Evolutionary conservation across 1,140 invertebrate genomes (phyloP).

Genomic region (Aphelenchoides besseyi): DNA sequence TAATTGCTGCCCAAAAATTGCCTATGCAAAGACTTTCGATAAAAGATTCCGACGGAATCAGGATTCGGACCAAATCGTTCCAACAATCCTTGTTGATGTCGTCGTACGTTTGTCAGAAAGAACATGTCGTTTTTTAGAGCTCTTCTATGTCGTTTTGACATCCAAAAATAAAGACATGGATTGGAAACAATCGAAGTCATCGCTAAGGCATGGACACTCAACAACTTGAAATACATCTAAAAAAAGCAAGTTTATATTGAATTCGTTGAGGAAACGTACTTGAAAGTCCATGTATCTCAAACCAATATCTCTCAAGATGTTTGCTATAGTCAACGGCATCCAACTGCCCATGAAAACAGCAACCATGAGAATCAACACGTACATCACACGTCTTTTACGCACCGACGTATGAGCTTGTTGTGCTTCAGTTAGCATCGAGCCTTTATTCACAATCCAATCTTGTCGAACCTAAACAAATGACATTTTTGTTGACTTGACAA

Average conservation of each 20-base stretch:
- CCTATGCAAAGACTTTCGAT: slow-evolving; percentile 55
- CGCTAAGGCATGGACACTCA: slow-evolving; percentile 59
- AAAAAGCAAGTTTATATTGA: slow-evolving; percentile 12
- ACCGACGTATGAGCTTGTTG: slow-evolving; percentile 61
- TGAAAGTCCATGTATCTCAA: slow-evolving; percentile 34
- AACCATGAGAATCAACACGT: slow-evolving; percentile 62
- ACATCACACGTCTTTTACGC: slow-evolving; percentile 61
- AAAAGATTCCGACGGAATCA: slow-evolving; percentile 54
- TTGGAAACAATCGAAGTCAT: slow-evolving; percentile 62
- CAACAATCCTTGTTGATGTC: slow-evolving; percentile 50
- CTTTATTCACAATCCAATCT: slow-evolving; percentile 59
- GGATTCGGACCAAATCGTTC: slow-evolving; percentile 58
- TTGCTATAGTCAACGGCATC: slow-evolving; percentile 60
- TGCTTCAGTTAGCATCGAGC: slow-evolving; percentile 61
- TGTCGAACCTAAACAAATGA: not conserved
- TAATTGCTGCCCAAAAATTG: slow-evolving; percentile 51
- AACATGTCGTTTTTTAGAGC: slow-evolving; percentile 61
- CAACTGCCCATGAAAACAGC: slow-evolving; percentile 59
- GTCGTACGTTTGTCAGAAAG: slow-evolving; percentile 57
- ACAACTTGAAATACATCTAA: slow-evolving; percentile 60
- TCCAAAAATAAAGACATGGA: slow-evolving; percentile 62
- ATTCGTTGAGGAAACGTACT: not conserved
- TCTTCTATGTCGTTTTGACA: slow-evolving; percentile 55
- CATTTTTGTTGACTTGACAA: no score
- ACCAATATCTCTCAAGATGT: slow-evolving; percentile 56